Conservation (phyloP, 2,888 invertebrate species). For the Graphium colonna region DNA sequence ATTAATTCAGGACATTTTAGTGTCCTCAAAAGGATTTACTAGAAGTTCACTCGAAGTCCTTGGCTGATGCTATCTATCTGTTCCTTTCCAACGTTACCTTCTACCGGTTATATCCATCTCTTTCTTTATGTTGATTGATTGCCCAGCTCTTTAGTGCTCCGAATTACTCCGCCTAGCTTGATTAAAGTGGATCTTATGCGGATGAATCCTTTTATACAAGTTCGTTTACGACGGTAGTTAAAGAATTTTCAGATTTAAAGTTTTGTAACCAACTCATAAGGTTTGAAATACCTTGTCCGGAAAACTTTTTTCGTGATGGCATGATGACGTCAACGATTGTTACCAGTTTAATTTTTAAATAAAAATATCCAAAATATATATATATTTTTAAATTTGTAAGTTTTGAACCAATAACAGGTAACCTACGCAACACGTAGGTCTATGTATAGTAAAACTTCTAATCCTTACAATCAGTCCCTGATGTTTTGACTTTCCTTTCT, state of each 20-base stretch:
- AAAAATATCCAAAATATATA: no score
- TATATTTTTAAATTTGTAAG: no score
- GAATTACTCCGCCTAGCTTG: slow-evolving; percentile 8
- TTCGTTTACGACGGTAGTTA: neutral
- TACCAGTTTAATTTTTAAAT: neutral
- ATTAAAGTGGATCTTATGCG: slow-evolving; percentile 16
- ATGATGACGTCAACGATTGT: neutral
- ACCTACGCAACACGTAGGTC: no score
- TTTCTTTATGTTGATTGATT: slow-evolving; percentile 18
- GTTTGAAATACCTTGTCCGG: neutral
- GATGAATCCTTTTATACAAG: neutral
- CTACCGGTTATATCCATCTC: slow-evolving; percentile 4
- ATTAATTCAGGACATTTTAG: slow-evolving; percentile 2
- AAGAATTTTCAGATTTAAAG: neutral
- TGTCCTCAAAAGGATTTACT: slow-evolving; percentile 7
- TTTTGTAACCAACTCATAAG: neutral
- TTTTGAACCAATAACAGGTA: no score
- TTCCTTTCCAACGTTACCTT: neutral
- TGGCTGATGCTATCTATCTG: slow-evolving; percentile 1
- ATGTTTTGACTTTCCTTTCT: no score
- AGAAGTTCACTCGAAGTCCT: slow-evolving; percentile 4
- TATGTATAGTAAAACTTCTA: no score
- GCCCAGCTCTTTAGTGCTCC: slow-evolving; percentile 10
- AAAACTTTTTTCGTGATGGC: no score
- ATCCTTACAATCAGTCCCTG: no score